Evolutionary conservation across 2,113 vertebrate genomes (phyloP).

Genomic region (Boleophthalmus pectinirostris): DNA sequence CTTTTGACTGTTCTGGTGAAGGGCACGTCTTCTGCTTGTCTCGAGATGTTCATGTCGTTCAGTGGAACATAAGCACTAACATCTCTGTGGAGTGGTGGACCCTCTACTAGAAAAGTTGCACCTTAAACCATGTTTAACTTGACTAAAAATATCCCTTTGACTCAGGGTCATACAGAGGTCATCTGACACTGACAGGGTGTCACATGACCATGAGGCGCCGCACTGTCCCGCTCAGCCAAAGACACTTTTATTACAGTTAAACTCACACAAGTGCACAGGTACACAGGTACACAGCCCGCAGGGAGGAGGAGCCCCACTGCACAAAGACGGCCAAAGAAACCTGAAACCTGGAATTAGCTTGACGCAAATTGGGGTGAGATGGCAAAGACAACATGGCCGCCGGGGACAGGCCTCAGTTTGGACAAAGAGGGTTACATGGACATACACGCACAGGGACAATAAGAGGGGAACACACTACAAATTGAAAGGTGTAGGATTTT

Average conservation of each 20-base stretch:
- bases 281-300: conserved; percentile 10
- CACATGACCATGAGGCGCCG: conserved; percentile 46
- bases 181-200: conserved; percentile 8
- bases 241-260: conserved; percentile 41
- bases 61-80: no score
- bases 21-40: no score
- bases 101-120: no score
- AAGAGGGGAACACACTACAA: not conserved
- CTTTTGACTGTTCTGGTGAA: no score
- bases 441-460: not conserved
- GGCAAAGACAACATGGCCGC: conserved; percentile 38
- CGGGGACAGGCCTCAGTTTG: not conserved
- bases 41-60: no score
- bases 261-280: conserved; percentile 15
- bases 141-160: not conserved
- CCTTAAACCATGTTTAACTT: not conserved
- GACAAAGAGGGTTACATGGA: conserved; percentile 4
- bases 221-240: conserved; percentile 49
- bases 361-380: conserved; percentile 53
- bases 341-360: conserved; percentile 50
- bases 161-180: conserved; percentile 14
- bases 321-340: conserved; percentile 26
- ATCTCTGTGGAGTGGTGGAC: no score
- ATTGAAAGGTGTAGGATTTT: not conserved
- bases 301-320: conserved; percentile 8